Percentiles rank a stretch among this genome's conserved stretches.
phyloP scores from a whole-genome alignment of 1,140 invertebrate genomes.

The Drosophila busckii region DNA sequence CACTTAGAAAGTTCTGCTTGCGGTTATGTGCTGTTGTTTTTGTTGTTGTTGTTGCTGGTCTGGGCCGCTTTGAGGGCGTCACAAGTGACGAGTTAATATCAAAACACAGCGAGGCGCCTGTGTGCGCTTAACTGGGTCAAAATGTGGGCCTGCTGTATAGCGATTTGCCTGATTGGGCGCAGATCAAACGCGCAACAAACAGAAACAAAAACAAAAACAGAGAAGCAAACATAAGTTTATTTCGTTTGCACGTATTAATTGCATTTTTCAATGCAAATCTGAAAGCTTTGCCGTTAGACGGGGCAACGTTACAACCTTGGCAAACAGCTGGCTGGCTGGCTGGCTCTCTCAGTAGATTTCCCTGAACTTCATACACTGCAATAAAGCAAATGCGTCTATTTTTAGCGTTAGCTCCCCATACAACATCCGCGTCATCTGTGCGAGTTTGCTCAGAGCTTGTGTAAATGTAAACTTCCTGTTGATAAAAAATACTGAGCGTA shows the following conservation, averaged over 20 bases:
- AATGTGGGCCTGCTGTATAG: slow-evolving; percentile 52
- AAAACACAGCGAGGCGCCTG: slow-evolving; percentile 4
- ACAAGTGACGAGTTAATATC: slow-evolving; percentile 53
- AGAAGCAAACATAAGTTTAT: slow-evolving; percentile 10
- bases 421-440: slow-evolving; percentile 38
- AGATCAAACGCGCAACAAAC: not conserved
- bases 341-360: slow-evolving; percentile 58
- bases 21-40: slow-evolving; percentile 46
- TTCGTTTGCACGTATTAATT: slow-evolving; percentile 40
- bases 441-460: slow-evolving; percentile 1
- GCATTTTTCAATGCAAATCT: slow-evolving; percentile 54
- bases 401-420: slow-evolving; percentile 41
- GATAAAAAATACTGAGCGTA: slow-evolving; percentile 27
- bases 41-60: slow-evolving; percentile 30
- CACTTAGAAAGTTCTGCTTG: slow-evolving; percentile 76
- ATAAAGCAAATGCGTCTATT: slow-evolving; percentile 64
- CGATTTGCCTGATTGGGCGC: slow-evolving; percentile 10
- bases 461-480: slow-evolving; percentile 48
- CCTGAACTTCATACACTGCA: slow-evolving; percentile 67
- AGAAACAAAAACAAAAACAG: not conserved
- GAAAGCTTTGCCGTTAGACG: slow-evolving; percentile 65
- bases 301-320: slow-evolving; percentile 51
- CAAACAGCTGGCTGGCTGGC: slow-evolving; percentile 28
- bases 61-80: slow-evolving; percentile 37
- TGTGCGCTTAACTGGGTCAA: slow-evolving; percentile 59